phyloP scores from a whole-genome alignment of 2,113 vertebrate genomes.

The Puffinus mauretanicus region DNA sequence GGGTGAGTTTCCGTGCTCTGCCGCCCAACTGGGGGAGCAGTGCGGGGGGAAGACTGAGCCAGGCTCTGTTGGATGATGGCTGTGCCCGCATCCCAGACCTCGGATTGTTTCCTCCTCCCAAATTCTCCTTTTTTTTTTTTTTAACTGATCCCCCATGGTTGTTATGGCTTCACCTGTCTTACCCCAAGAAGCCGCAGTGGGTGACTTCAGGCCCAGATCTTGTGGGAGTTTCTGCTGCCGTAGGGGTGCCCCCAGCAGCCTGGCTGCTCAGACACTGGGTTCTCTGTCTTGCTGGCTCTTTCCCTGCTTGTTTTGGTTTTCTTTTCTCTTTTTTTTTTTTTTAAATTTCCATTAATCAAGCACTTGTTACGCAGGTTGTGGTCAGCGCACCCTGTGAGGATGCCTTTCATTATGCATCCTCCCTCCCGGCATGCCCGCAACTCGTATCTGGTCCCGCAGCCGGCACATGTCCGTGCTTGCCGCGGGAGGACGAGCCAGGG shows the following conservation, averaged over 20 bases:
- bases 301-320: neutral
- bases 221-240: neutral
- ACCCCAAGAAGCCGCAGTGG: no score
- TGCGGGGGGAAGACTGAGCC: neutral
- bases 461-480: fast-evolving
- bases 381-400: neutral
- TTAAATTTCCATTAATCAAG: neutral
- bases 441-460: neutral
- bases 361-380: neutral
- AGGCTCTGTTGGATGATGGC: neutral
- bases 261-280: neutral
- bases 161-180: neutral
- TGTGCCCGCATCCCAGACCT: neutral
- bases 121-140: no score
- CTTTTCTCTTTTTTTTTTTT: no score
- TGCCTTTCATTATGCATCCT: neutral
- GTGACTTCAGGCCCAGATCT: neutral
- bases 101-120: neutral
- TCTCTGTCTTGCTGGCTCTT: neutral
- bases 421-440: neutral
- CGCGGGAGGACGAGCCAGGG: fast-evolving
- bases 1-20: neutral
- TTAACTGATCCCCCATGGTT: neutral
- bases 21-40: neutral
- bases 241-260: neutral